These are phyloP conservation scores for Poeciliopsis gracilis DNA, from an alignment of 2,797 vertebrate species.

Conservation along the genomic window DNA sequence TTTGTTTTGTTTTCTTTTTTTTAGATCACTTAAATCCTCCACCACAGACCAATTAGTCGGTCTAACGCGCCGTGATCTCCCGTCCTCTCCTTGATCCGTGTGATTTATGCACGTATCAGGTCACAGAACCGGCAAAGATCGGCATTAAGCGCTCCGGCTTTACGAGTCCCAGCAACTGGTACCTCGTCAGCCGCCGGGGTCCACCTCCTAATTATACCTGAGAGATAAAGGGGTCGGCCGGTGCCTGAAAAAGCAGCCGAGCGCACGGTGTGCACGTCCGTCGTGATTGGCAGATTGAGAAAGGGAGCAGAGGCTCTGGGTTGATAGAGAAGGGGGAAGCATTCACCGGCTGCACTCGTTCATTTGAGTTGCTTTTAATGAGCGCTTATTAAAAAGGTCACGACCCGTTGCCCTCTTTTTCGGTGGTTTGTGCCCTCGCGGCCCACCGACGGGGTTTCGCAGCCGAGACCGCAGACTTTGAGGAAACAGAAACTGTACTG, in stretches of 20 bases:
- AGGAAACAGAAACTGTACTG: neutral
- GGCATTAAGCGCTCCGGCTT: conserved; percentile 17
- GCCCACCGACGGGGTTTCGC: neutral
- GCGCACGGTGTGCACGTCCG: conserved; percentile 4
- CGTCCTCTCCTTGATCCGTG: conserved; percentile 42
- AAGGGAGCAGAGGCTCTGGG: neutral
- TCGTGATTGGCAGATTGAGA: conserved; percentile 14
- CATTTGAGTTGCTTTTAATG: conserved; percentile 35
- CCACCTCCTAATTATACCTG: conserved; percentile 18
- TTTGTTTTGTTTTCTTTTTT: conserved; percentile 4
- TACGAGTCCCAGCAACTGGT: conserved; percentile 37
- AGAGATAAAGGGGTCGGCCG: conserved; percentile 30
- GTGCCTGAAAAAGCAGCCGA: conserved; percentile 39
- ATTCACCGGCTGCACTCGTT: conserved; percentile 24
- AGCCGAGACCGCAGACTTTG: conserved; percentile 19
- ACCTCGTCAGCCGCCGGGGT: conserved; percentile 24
- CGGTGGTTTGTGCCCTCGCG: conserved; percentile 17
- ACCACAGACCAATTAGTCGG: conserved; percentile 42
- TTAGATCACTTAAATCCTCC: conserved; percentile 44
- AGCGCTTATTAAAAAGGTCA: conserved; percentile 15
- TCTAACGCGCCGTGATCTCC: conserved; percentile 53
- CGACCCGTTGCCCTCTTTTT: conserved; percentile 33
- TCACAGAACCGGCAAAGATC: conserved; percentile 36
- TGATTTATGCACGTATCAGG: conserved; percentile 55
- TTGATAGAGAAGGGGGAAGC: neutral